These are phyloP conservation scores for Phataginus tetradactyla DNA, from an alignment of 2,797 vertebrate species.

Conservation along the genomic window DNA sequence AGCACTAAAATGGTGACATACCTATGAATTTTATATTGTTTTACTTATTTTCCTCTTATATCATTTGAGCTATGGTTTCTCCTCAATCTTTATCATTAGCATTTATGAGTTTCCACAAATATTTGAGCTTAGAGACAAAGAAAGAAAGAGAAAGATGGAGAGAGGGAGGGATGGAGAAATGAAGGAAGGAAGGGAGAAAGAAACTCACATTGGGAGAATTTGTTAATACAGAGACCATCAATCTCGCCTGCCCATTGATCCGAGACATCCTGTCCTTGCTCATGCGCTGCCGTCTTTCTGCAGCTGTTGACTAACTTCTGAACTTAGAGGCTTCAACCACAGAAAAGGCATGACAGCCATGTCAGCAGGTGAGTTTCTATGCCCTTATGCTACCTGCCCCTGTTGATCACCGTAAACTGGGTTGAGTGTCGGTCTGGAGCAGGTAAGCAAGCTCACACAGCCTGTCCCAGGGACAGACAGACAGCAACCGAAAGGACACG, in stretches of 20 bases:
- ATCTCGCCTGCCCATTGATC: neutral
- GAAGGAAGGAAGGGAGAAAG: neutral
- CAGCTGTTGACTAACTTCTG: neutral
- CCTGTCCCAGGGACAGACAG: neutral
- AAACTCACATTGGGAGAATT: neutral
- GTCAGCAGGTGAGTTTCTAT: neutral
- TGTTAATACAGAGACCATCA: neutral
- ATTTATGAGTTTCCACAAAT: neutral
- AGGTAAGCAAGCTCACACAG: neutral
- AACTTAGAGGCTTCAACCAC: neutral
- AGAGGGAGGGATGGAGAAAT: fast-evolving
- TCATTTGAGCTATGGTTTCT: neutral
- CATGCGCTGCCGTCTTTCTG: neutral
- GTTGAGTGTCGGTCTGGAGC: neutral
- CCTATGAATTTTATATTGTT: neutral
- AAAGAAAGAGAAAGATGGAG: neutral
- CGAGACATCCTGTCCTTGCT: neutral
- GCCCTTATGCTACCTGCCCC: fast-evolving
- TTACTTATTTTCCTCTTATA: neutral
- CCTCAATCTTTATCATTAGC: neutral
- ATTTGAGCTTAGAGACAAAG: neutral
- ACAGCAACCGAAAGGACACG: neutral
- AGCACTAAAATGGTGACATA: neutral
- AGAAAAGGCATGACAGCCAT: neutral
- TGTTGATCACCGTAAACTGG: neutral